Evolutionary conservation across 2,113 vertebrate species (phyloP).

Genomic region (Cnemophilus loriae): DNA sequence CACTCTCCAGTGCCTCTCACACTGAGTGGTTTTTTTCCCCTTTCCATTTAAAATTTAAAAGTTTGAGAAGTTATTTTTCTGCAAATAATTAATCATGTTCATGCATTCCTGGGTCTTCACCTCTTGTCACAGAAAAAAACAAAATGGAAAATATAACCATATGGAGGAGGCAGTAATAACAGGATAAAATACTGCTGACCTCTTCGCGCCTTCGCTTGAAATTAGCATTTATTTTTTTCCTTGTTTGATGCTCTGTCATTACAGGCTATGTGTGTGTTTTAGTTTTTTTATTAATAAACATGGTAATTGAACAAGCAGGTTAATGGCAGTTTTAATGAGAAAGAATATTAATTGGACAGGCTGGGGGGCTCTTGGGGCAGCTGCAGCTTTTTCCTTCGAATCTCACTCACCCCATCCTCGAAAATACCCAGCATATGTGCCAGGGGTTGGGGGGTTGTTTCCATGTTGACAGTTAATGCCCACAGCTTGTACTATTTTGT

Average conservation of each 20-base stretch:
- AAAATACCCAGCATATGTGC: neutral
- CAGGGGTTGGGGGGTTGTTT: neutral
- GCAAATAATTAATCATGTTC: slow-evolving; percentile 48
- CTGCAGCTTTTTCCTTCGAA: neutral
- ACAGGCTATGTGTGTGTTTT: slow-evolving; percentile 37
- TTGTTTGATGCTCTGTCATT: slow-evolving; percentile 57
- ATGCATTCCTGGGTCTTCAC: slow-evolving; percentile 18
- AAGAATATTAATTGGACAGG: slow-evolving; percentile 36
- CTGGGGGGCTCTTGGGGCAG: neutral
- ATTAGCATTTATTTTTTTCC: slow-evolving; percentile 48
- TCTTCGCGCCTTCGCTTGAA: slow-evolving; percentile 23
- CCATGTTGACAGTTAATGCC: slow-evolving; percentile 1
- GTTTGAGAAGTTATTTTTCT: slow-evolving; percentile 12
- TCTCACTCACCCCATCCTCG: neutral
- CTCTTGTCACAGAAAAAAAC: slow-evolving; percentile 36
- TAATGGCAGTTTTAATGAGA: slow-evolving; percentile 63
- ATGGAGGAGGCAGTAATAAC: slow-evolving; percentile 42
- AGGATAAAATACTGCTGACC: slow-evolving; percentile 35
- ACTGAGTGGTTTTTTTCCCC: neutral
- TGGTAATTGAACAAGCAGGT: slow-evolving; percentile 47
- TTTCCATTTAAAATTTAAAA: neutral
- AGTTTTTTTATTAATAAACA: slow-evolving; percentile 45
- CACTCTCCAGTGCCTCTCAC: neutral
- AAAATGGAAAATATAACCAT: slow-evolving; percentile 35
- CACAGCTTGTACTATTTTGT: slow-evolving; percentile 28